phyloP scores from a whole-genome alignment of 2,888 invertebrate species.

The Cinara cedri region DNA sequence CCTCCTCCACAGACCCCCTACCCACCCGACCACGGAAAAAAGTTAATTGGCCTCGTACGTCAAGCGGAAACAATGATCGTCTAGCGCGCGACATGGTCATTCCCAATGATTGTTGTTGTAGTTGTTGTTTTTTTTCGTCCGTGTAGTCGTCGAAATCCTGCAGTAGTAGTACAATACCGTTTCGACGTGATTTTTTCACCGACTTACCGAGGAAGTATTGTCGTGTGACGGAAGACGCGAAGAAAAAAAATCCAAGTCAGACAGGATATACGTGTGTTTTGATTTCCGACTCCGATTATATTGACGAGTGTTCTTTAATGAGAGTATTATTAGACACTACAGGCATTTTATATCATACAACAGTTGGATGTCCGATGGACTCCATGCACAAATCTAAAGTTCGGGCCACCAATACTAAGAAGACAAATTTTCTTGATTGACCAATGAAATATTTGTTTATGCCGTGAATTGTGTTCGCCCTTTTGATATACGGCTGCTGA shows the following conservation, averaged over 20 bases:
- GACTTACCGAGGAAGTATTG: background rate
- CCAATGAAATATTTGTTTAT: too few relatives aligned
- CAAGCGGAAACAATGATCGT: slow-evolving; percentile 51
- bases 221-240: background rate
- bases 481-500: too few relatives aligned
- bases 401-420: too few relatives aligned
- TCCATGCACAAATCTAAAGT: too few relatives aligned
- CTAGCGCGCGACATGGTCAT: slow-evolving; percentile 48
- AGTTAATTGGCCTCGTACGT: slow-evolving; percentile 51
- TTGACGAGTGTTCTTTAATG: background rate
- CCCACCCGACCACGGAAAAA: slow-evolving; percentile 23
- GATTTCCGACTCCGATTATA: background rate
- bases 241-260: background rate
- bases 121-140: background rate
- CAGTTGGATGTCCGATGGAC: too few relatives aligned
- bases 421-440: too few relatives aligned
- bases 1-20: background rate
- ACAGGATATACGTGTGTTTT: slow-evolving; percentile 38
- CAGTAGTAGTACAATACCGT: slow-evolving; percentile 17
- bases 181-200: background rate
- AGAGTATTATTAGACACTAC: too few relatives aligned
- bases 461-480: too few relatives aligned
- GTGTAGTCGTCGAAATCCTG: background rate
- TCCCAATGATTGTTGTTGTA: slow-evolving; percentile 13
- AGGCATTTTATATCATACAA: too few relatives aligned